A percentile compares a stretch with the other conserved stretches of the same genome.
These are phyloP conservation scores for Chironex yamaguchii DNA, from an alignment of 30 jellyfish, hydroid and myxozoan species.

Conservation along the genomic window DNA sequence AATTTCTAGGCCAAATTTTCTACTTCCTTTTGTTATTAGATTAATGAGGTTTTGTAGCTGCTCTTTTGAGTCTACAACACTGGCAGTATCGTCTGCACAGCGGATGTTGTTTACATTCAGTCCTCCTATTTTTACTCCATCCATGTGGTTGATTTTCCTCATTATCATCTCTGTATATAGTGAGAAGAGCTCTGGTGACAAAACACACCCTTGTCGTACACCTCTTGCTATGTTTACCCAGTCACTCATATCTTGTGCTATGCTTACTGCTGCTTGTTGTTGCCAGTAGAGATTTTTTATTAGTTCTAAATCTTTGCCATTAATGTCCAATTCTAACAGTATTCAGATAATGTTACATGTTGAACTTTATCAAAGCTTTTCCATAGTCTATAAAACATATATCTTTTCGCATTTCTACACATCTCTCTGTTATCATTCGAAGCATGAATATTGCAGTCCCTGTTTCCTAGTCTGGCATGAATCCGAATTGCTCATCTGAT, in stretches of 20 bases:
- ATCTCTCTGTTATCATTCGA: constrained; percentile 50
- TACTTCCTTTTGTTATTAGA: too few relatives aligned
- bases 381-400: constrained; percentile 4
- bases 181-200: constrained; percentile 69
- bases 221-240: constrained; percentile 71
- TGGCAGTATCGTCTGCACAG: too few relatives aligned
- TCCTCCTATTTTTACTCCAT: constrained; percentile 46
- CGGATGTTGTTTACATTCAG: background rate
- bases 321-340: constrained; percentile 53
- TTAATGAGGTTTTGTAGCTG: too few relatives aligned
- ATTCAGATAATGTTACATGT: constrained; percentile 55
- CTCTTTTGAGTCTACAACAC: too few relatives aligned
- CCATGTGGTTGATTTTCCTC: constrained; percentile 57
- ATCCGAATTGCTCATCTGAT: constrained; percentile 49
- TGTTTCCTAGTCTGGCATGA: constrained; percentile 66
- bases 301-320: constrained; percentile 58
- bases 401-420: constrained; percentile 34
- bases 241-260: constrained; percentile 64
- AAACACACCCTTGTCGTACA: constrained; percentile 64
- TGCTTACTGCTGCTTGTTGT: constrained; percentile 68
- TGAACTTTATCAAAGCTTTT: constrained; percentile 53
- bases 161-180: constrained; percentile 63
- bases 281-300: constrained; percentile 57
- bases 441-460: constrained; percentile 49
- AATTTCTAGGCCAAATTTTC: too few relatives aligned